A percentile compares a stretch with the other conserved stretches of the same genome.
phyloP scores from a whole-genome alignment of 35 echinoderm and acorn worm species.

The Anneissia japonica region DNA sequence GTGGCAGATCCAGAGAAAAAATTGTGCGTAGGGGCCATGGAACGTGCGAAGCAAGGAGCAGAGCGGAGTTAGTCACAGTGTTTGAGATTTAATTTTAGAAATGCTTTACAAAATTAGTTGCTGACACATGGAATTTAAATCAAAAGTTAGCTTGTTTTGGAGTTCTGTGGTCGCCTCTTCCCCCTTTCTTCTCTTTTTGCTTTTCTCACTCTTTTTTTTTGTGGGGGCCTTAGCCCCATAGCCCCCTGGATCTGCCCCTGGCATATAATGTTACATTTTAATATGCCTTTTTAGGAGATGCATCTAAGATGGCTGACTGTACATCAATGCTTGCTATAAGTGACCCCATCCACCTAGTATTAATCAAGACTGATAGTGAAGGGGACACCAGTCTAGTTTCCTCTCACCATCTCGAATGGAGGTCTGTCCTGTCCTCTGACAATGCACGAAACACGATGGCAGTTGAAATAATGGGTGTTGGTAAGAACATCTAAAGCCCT shows the following conservation, averaged over 20 bases:
- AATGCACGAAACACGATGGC: conserved; percentile 65
- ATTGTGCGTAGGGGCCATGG: no score
- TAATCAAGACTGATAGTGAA: conserved; percentile 78
- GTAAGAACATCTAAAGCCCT: no score
- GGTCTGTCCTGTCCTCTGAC: conserved; percentile 65
- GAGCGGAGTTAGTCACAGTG: no score
- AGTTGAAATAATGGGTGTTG: conserved; percentile 80
- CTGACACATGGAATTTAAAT: not conserved
- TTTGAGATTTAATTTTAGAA: no score
- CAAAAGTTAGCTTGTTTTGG: not conserved
- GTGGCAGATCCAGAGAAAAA: no score
- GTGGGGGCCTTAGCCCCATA: not conserved
- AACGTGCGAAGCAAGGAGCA: no score
- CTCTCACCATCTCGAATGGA: conserved; percentile 82
- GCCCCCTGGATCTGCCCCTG: not conserved
- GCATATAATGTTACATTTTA: not conserved
- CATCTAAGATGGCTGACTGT: conserved; percentile 77
- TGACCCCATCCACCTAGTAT: conserved; percentile 82
- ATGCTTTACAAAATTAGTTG: no score
- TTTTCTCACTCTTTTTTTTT: not conserved
- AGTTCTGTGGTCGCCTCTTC: not conserved
- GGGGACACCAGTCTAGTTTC: conserved; percentile 81
- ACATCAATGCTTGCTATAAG: conserved; percentile 57
- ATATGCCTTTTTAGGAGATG: conserved; percentile 67
- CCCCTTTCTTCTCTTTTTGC: not conserved